Percentiles rank a stretch among this genome's conserved stretches.
Conservation (phyloP, 2,888 invertebrate genomes). For the Camptogramma bilineatum region DNA sequence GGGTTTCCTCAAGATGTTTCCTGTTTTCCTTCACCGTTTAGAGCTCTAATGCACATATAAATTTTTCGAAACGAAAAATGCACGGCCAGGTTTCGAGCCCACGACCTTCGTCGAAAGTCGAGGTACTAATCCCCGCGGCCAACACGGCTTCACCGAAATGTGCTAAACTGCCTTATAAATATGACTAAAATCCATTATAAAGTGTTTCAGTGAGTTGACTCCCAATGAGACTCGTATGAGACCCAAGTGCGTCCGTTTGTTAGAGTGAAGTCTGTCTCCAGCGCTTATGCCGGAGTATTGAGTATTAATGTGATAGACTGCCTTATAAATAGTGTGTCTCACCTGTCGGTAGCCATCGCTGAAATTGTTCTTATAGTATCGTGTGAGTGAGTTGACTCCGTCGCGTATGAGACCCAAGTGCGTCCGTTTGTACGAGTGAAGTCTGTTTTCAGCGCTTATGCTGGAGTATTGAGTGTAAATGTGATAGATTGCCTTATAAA, state of each 20-base stretch:
- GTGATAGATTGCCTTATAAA: not conserved
- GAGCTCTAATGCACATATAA: too few species aligned
- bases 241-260: slow-evolving; percentile 96
- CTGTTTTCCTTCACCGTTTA: too few species aligned
- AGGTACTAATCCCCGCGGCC: too few species aligned
- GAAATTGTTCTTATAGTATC: slow-evolving; percentile 99
- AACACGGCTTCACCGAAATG: too few species aligned
- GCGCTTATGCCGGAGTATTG: slow-evolving; percentile 99
- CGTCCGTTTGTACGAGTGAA: slow-evolving; percentile 98
- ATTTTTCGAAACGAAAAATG: too few species aligned
- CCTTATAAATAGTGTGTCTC: too few species aligned
- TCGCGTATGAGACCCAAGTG: slow-evolving; percentile 93
- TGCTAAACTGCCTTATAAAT: too few species aligned
- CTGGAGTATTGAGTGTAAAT: slow-evolving; percentile 98
- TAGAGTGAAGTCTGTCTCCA: slow-evolving; percentile 99
- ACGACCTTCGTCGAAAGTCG: too few species aligned
- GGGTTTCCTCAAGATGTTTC: too few species aligned
- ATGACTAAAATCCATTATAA: slow-evolving; percentile 98
- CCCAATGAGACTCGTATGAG: slow-evolving; percentile 95
- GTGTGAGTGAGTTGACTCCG: slow-evolving; percentile 94
- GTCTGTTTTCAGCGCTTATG: slow-evolving; percentile 98
- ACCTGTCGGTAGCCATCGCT: slow-evolving; percentile 97
- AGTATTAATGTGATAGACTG: too few species aligned
- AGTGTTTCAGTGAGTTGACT: slow-evolving; percentile 94
- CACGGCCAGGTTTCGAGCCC: too few species aligned